Evolutionary conservation across 2,797 vertebrate genomes (phyloP).

Genomic region (Petrocephalus schoutedeni): DNA sequence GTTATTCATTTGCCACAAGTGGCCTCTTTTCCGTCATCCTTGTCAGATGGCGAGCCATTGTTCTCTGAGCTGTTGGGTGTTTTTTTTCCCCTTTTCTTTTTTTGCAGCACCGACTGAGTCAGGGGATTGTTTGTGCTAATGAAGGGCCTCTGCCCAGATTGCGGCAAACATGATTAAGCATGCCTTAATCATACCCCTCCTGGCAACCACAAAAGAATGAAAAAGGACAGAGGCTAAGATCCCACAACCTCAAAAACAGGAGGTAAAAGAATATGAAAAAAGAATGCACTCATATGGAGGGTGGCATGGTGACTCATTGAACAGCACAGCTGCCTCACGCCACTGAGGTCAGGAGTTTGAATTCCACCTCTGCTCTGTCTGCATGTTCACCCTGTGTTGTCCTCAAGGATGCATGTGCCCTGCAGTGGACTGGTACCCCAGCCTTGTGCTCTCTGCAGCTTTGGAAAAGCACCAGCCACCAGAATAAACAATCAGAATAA

Average conservation of each 20-base stretch:
- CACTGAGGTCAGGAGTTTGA: neutral
- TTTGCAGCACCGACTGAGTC: slow-evolving; percentile 1
- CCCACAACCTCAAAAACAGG: neutral
- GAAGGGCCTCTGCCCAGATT: neutral
- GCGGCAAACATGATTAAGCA: neutral
- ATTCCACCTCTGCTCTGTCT: neutral
- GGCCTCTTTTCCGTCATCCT: neutral
- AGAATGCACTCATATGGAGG: neutral
- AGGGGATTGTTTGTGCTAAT: neutral
- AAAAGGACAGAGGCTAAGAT: neutral
- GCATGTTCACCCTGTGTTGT: neutral
- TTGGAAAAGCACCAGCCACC: neutral
- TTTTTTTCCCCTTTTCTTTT: neutral
- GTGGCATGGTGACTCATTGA: neutral
- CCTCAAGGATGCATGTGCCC: neutral
- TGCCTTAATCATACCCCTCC: neutral
- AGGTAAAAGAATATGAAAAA: neutral
- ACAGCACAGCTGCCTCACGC: neutral
- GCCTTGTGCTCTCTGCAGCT: neutral
- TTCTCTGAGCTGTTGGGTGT: neutral
- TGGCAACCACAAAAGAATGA: neutral
- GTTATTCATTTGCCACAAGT: neutral
- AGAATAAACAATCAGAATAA: neutral
- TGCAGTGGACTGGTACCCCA: neutral
- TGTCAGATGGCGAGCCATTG: neutral